Conservation (phyloP, 2,113 vertebrate genomes). For the Ifrita kowaldi region DNA sequence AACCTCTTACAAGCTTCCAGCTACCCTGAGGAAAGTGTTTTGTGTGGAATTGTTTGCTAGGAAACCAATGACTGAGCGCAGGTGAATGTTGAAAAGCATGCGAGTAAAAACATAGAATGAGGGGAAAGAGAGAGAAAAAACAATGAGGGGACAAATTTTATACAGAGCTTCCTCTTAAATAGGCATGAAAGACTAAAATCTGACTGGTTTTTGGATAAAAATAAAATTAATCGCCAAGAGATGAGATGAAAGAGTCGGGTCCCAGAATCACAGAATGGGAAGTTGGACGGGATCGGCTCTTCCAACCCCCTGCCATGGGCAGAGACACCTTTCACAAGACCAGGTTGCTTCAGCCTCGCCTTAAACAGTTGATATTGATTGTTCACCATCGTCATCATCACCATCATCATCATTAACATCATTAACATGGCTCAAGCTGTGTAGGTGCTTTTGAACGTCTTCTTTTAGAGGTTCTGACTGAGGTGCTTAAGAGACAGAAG, state of each 20-base stretch:
- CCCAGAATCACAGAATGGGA: not conserved
- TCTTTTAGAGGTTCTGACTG: not conserved
- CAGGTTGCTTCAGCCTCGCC: not conserved
- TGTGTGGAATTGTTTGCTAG: not conserved
- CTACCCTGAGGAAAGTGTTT: not conserved
- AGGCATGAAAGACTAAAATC: not conserved
- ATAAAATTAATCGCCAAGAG: not conserved
- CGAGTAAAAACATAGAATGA: not conserved
- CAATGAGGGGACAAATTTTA: not conserved
- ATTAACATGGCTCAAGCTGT: not conserved
- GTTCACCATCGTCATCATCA: not conserved
- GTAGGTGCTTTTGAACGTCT: not conserved
- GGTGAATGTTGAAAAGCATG: rapidly evolving
- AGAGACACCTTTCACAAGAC: not conserved
- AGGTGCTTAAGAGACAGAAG: not conserved
- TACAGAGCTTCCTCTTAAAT: not conserved
- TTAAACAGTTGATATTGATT: not conserved
- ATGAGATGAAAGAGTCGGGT: not conserved
- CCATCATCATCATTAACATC: not conserved
- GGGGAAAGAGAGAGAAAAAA: not conserved
- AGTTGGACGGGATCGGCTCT: not conserved
- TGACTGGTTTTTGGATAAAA: not conserved
- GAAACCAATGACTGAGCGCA: not conserved
- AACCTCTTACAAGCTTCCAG: not conserved
- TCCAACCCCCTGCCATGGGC: not conserved